Evolutionary conservation across 2,888 invertebrate genomes (phyloP).

Genomic region (Malacosoma neustria): DNA sequence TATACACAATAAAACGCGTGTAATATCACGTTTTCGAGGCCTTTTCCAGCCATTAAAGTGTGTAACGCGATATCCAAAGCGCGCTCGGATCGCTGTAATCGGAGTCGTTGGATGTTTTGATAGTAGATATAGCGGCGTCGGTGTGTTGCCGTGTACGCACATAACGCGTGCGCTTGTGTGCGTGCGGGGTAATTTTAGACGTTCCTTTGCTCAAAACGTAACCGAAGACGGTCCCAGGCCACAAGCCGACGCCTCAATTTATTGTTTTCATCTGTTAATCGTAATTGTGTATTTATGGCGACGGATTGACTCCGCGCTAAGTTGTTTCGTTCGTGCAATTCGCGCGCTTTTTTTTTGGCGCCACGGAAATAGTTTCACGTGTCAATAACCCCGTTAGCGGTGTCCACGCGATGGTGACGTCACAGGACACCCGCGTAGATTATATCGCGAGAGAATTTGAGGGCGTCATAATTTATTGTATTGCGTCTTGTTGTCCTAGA

Average conservation of each 20-base stretch:
- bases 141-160: constrained; percentile 50
- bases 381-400: constrained; percentile 68
- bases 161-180: constrained; percentile 40
- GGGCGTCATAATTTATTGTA: constrained; percentile 63
- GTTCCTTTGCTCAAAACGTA: constrained; percentile 74
- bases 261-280: constrained; percentile 69
- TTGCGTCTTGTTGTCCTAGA: constrained; percentile 44
- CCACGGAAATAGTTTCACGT: constrained; percentile 68
- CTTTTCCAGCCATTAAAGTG: constrained; percentile 75
- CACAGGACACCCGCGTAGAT: constrained; percentile 53
- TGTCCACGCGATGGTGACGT: constrained; percentile 61
- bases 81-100: constrained; percentile 73
- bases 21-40: constrained; percentile 75
- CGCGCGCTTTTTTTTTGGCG: constrained; percentile 68
- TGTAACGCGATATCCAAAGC: constrained; percentile 72
- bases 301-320: constrained; percentile 17
- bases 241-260: constrained; percentile 67
- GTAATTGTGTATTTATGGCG: constrained; percentile 37
- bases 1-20: constrained; percentile 72
- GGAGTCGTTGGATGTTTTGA: constrained; percentile 73
- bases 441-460: constrained; percentile 46
- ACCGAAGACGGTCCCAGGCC: constrained; percentile 71
- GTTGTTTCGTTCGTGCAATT: constrained; percentile 23
- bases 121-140: constrained; percentile 66
- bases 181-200: constrained; percentile 73